These are phyloP conservation scores for Puntigrus tetrazona DNA, from an alignment of 2,113 vertebrate species.

Conservation along the genomic window DNA sequence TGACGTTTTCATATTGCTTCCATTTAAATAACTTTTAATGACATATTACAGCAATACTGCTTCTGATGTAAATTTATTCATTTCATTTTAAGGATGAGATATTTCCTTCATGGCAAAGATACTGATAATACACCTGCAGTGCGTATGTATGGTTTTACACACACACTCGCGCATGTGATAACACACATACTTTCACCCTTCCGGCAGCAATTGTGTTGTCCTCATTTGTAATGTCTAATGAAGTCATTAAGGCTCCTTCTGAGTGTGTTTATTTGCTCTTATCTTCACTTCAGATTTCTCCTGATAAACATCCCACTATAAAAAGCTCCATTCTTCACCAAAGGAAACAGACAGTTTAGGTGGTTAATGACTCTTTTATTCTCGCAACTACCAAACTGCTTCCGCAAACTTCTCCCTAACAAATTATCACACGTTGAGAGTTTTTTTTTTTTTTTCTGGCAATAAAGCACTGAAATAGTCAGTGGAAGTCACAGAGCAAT, in stretches of 20 bases:
- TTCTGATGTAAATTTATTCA: neutral
- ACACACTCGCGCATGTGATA: neutral
- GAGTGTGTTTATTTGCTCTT: slow-evolving; percentile 37
- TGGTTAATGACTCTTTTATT: slow-evolving; percentile 19
- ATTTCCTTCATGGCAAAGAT: neutral
- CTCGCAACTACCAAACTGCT: neutral
- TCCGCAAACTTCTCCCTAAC: slow-evolving; percentile 13
- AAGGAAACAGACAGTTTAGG: slow-evolving; percentile 36
- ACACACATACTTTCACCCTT: neutral
- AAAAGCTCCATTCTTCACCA: slow-evolving; percentile 17
- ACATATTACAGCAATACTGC: neutral
- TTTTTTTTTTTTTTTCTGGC: neutral
- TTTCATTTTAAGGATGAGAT: neutral
- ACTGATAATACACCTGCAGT: neutral
- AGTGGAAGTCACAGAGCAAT: neutral
- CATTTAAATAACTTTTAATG: neutral
- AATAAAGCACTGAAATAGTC: neutral
- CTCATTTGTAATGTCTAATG: slow-evolving; percentile 36
- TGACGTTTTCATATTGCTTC: neutral
- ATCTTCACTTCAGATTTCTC: slow-evolving; percentile 37
- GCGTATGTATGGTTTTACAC: neutral
- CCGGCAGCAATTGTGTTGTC: slow-evolving; percentile 23
- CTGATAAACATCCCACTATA: slow-evolving; percentile 34
- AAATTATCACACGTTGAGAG: neutral
- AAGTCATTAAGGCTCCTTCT: slow-evolving; percentile 40